Evolutionary conservation across 2,888 invertebrate genomes (phyloP), one percentile per base, ranked within the genome.

Genomic region (Eucera pruinosa): DNA sequence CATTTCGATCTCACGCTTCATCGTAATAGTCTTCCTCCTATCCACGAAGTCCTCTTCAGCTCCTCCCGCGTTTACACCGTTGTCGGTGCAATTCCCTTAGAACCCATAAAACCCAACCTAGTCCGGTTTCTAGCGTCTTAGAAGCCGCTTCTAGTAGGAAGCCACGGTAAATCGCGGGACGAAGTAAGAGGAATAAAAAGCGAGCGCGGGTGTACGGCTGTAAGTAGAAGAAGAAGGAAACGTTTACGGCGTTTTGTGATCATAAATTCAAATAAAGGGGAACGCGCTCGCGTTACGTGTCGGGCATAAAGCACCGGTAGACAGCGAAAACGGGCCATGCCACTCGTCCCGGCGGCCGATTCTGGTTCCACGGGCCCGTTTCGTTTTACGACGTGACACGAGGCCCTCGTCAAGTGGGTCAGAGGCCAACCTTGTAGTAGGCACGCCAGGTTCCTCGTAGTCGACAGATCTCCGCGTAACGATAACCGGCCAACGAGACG

Each of bases 221-320:
- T 5, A 33, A 27, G 52, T 13, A 13, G 43, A 23, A 27, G 11
- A 23, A 54, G 50, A 39, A 52, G 50, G 30, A 41, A 55, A 65
- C 76, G 54, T 64, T 78, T 75, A 79, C 57, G 70, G 67, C 74
- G 61, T 73, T 82, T 74, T 77, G 77, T 69, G 82, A 78, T 67
- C 84, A 85, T 90, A 90, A 90, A 91, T 90, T 88, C 88, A 84
- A 88, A 89, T 87, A 89, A 91, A 90, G 88, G 87, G 87, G 89
- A 89, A 87, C 89, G 81, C 81, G 87, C 82, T 82, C 77, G 85
- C 85, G 83, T 78, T 90, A 91, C 91, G 90, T 90, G 91, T 89
- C 87, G 85, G 82, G 90, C 89, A 91, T 90, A 89, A 89, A 85
- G 74, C 83, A 79, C 71, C 73, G 67, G 74, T 25, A 36, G 76